These are phyloP conservation scores for Apostichopus californicus DNA, from an alignment of 35 echinoderm and acorn worm genomes.

Conservation along the genomic window DNA sequence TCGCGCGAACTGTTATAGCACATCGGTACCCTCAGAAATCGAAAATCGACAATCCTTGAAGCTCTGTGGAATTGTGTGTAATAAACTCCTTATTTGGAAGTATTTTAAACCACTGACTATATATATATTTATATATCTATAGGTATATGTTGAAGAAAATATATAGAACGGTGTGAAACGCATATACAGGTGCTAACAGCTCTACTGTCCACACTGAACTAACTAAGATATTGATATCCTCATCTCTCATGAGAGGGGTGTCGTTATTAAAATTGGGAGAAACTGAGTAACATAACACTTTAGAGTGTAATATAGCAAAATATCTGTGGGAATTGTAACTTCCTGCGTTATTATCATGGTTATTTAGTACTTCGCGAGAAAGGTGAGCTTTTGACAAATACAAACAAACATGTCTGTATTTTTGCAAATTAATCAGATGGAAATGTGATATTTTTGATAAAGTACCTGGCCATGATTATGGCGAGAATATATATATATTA, in stretches of 20 bases:
- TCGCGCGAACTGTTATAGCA: background rate
- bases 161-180: background rate
- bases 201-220: background rate
- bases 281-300: background rate
- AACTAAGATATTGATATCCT: background rate
- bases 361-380: background rate
- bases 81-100: background rate
- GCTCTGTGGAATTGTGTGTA: slow-evolving; percentile 6
- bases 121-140: background rate
- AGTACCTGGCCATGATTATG: background rate
- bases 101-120: background rate
- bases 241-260: background rate
- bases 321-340: background rate
- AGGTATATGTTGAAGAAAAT: background rate
- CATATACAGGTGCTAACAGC: background rate
- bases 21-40: background rate
- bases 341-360: background rate
- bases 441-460: background rate
- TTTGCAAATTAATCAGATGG: background rate
- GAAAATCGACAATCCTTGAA: background rate
- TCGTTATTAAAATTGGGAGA: background rate
- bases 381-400: background rate
- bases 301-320: background rate
- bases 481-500: too few species aligned
- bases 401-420: background rate